These are phyloP conservation scores for Elymnias hypermnestra DNA, from an alignment of 1,140 invertebrate species.

Conservation along the genomic window DNA sequence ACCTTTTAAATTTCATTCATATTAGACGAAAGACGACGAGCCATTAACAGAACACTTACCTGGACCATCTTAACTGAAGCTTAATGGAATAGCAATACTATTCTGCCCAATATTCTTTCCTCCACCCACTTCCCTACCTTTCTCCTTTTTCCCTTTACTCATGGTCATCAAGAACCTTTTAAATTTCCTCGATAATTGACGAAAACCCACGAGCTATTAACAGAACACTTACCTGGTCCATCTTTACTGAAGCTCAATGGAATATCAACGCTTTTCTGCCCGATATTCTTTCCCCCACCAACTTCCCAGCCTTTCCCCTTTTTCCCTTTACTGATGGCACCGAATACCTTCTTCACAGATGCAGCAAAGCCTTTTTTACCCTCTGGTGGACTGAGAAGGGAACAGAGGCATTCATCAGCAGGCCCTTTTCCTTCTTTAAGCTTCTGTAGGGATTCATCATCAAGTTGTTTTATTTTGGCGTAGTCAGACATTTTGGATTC, in stretches of 20 bases:
- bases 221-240: neutral
- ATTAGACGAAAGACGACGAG: no score
- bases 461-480: constrained; percentile 29
- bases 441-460: constrained; percentile 28
- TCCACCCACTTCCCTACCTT: no score
- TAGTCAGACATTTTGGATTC: constrained; percentile 20
- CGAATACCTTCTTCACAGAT: constrained; percentile 30
- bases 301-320: neutral
- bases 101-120: no score
- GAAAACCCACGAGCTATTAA: no score
- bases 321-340: constrained; percentile 11
- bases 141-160: constrained; percentile 3
- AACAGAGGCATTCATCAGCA: constrained; percentile 32
- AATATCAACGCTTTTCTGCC: neutral
- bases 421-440: constrained; percentile 31
- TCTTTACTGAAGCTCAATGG: neutral
- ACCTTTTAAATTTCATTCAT: no score
- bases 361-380: constrained; percentile 16
- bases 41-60: neutral
- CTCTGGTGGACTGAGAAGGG: constrained; percentile 18
- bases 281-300: no score
- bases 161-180: constrained; percentile 22
- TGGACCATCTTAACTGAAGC: neutral
- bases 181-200: no score
- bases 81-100: neutral